phyloP scores from a whole-genome alignment of 2,797 vertebrate genomes.

The Eurystomus glaucurus region DNA sequence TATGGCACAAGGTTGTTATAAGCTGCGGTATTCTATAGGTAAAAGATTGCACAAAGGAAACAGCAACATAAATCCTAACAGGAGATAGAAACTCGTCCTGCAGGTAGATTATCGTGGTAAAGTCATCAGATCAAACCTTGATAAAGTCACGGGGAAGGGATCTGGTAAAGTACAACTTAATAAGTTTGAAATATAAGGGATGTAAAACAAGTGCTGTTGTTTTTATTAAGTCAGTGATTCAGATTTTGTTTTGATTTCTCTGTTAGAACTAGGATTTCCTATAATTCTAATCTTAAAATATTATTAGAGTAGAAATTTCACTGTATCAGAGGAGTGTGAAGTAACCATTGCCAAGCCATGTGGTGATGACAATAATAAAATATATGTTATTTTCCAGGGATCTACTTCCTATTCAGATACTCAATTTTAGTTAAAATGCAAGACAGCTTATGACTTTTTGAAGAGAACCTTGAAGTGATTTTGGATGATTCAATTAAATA shows the following conservation, averaged over 20 bases:
- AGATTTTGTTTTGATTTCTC: slow-evolving; percentile 20
- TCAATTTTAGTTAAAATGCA: neutral
- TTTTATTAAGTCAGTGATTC: slow-evolving; percentile 26
- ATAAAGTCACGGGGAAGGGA: neutral
- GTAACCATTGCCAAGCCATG: neutral
- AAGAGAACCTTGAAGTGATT: neutral
- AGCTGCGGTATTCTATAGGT: neutral
- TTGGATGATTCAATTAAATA: neutral
- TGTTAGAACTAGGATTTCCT: neutral
- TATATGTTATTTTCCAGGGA: neutral
- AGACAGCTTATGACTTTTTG: neutral
- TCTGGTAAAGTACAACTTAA: slow-evolving; percentile 8
- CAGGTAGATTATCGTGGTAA: neutral
- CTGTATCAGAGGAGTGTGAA: neutral
- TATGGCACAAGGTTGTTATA: neutral
- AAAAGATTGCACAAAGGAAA: neutral
- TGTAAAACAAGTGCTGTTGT: neutral
- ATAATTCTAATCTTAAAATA: slow-evolving; percentile 15
- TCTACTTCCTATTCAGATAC: neutral
- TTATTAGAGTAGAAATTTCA: neutral
- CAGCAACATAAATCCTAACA: neutral
- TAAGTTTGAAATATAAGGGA: neutral
- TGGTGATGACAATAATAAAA: neutral
- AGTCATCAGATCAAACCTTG: neutral
- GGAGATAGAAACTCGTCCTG: slow-evolving; percentile 1